These are phyloP conservation scores for Micrastur ruficollis DNA, from an alignment of 2,797 vertebrate species.

Conservation along the genomic window DNA sequence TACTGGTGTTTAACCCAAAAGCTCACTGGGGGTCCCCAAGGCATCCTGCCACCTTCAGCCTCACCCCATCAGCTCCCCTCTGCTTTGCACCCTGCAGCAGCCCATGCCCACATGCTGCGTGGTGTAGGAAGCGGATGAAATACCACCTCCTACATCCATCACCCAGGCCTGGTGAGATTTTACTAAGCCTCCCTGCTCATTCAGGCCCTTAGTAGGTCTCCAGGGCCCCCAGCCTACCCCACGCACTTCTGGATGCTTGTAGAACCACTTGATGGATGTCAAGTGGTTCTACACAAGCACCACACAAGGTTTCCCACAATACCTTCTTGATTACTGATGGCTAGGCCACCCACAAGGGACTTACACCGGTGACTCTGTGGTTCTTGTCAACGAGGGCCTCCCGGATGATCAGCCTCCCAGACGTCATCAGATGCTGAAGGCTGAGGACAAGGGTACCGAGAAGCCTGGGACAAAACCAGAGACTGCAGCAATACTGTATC, in stretches of 20 bases:
- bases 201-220: neutral
- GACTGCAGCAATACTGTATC: neutral
- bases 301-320: neutral
- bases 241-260: neutral
- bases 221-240: neutral
- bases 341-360: neutral
- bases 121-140: neutral
- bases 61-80: neutral
- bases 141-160: neutral
- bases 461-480: conserved; percentile 72
- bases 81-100: neutral
- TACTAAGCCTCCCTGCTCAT: neutral
- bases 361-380: conserved; percentile 83
- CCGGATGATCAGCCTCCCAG: conserved; percentile 81
- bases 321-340: neutral
- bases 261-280: neutral
- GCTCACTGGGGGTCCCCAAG: neutral
- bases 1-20: neutral
- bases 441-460: conserved; percentile 87
- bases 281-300: neutral
- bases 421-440: conserved; percentile 85
- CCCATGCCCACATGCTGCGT: fast-evolving
- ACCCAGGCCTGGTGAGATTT: neutral
- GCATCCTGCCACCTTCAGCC: neutral
- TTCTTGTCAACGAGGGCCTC: conserved; percentile 86